Evolutionary conservation across 2,797 vertebrate species (phyloP).

Genomic region (Morus bassanus): DNA sequence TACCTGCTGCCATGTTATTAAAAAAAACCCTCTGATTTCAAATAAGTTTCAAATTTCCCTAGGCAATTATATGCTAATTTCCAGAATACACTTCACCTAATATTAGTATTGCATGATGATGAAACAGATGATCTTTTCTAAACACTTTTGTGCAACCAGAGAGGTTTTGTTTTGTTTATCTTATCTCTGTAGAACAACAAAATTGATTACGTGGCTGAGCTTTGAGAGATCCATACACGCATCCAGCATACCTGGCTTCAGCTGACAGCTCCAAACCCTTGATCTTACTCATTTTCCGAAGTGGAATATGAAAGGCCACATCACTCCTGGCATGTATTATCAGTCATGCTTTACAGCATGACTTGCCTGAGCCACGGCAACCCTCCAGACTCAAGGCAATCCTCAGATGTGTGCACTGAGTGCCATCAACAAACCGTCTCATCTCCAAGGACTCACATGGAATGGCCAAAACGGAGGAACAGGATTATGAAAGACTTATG

Average conservation of each 20-base stretch:
- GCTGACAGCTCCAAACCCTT: background rate
- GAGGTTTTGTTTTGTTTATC: background rate
- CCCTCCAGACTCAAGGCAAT: background rate
- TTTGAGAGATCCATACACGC: background rate
- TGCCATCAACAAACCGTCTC: background rate
- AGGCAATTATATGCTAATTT: background rate
- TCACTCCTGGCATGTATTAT: background rate
- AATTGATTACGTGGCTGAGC: rapidly evolving
- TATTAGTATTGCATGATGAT: background rate
- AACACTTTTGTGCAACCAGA: background rate
- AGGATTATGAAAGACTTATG: background rate
- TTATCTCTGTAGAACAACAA: background rate
- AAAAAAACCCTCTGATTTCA: background rate
- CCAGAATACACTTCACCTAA: background rate
- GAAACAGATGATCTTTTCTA: background rate
- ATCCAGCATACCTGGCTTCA: background rate
- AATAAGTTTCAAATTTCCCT: background rate
- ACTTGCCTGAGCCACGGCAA: background rate
- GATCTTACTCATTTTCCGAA: background rate
- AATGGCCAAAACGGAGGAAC: background rate
- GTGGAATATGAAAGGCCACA: background rate
- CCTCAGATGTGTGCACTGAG: background rate
- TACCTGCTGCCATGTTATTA: background rate
- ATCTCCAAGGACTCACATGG: background rate
- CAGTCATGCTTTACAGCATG: background rate